Percentiles rank a stretch among this genome's conserved stretches.
Evolutionary conservation across 2,113 vertebrate species (phyloP).

Genomic region (Symphodus melops): DNA sequence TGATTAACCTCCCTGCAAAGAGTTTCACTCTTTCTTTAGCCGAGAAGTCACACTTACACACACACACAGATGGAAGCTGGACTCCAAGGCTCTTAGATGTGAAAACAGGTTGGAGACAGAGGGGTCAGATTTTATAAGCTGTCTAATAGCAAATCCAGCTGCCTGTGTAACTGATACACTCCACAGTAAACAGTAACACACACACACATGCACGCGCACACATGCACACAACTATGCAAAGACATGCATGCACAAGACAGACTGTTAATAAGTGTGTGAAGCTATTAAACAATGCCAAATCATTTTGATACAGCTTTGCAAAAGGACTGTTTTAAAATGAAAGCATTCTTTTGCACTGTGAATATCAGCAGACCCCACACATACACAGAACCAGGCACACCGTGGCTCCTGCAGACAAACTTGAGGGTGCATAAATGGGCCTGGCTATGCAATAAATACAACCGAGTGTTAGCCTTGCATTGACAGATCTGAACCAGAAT

Average conservation of each 20-base stretch:
- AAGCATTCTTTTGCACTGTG: too few species aligned
- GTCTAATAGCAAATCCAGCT: constrained; percentile 74
- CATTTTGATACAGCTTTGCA: not conserved
- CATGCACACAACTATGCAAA: constrained; percentile 12
- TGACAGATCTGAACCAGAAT: constrained; percentile 73
- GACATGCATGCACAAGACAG: constrained; percentile 1
- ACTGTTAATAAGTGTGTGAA: not conserved
- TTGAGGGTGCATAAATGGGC: constrained; percentile 44
- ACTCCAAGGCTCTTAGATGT: constrained; percentile 38
- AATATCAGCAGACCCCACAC: not conserved
- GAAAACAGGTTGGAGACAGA: constrained; percentile 65
- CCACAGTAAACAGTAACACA: constrained; percentile 45
- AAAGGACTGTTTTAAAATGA: not conserved
- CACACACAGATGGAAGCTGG: constrained; percentile 23
- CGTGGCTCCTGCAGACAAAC: constrained; percentile 21
- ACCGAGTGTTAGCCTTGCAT: constrained; percentile 48
- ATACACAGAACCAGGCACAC: constrained; percentile 24
- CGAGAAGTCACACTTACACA: not conserved
- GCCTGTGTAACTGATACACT: constrained; percentile 66
- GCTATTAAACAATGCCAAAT: not conserved
- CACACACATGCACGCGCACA: constrained; percentile 41
- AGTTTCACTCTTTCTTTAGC: too few species aligned
- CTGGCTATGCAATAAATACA: constrained; percentile 49
- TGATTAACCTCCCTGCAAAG: not conserved
- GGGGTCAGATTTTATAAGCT: constrained; percentile 64